These are phyloP conservation scores for Polypedilum pembai DNA, from an alignment of 1,140 invertebrate species.

Conservation along the genomic window DNA sequence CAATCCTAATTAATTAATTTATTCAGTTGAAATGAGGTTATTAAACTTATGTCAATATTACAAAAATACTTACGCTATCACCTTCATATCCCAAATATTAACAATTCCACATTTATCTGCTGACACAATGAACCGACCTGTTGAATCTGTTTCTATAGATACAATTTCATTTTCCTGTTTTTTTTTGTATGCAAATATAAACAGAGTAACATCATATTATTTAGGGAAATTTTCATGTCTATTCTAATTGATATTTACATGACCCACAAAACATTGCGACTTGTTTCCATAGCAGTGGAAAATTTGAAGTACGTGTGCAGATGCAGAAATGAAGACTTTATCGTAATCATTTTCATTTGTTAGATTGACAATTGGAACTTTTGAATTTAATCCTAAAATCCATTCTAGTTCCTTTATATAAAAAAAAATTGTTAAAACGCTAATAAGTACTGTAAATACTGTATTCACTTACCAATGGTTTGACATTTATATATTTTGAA, in stretches of 20 bases:
- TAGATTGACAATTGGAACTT: not conserved
- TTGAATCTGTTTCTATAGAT: not conserved
- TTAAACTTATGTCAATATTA: too few relatives aligned
- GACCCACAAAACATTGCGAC: slow-evolving; percentile 1
- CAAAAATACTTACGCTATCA: not conserved
- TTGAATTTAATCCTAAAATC: not conserved
- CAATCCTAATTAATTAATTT: too few relatives aligned
- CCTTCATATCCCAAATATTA: not conserved
- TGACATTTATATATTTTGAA: not conserved
- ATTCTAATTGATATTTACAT: slow-evolving; percentile 15
- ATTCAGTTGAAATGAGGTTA: too few relatives aligned
- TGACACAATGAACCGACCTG: slow-evolving; percentile 24
- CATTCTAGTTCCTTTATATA: not conserved
- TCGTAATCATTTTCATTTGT: not conserved
- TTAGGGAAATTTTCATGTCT: not conserved
- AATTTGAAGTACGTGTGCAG: not conserved
- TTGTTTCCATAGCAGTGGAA: slow-evolving; percentile 18
- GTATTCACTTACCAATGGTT: slow-evolving; percentile 1
- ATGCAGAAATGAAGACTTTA: not conserved
- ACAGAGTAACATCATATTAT: not conserved
- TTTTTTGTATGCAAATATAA: not conserved
- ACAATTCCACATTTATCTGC: not conserved
- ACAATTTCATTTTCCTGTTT: not conserved
- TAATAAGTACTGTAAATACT: not conserved
- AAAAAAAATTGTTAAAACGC: not conserved